These are phyloP conservation scores for Prinia subflava DNA, from an alignment of 2,113 vertebrate genomes.

Conservation along the genomic window DNA sequence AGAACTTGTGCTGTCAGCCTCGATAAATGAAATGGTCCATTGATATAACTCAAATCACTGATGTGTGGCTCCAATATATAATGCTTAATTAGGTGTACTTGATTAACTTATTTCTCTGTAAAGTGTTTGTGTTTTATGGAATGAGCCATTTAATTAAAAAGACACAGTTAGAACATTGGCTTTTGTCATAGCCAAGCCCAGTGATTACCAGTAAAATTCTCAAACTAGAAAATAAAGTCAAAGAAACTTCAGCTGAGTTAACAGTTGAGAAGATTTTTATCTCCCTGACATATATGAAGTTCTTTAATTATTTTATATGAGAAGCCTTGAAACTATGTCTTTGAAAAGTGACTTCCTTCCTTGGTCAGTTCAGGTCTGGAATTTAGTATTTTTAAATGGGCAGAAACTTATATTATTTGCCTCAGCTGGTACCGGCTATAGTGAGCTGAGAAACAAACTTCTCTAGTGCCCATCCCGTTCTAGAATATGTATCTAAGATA, in stretches of 20 bases:
- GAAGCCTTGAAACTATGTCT: background rate
- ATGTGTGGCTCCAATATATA: constrained; percentile 57
- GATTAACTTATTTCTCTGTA: constrained; percentile 68
- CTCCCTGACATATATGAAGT: background rate
- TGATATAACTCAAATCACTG: constrained; percentile 60
- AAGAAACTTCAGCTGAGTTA: background rate
- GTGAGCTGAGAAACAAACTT: background rate
- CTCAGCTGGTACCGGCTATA: background rate
- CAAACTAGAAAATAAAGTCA: constrained; percentile 3
- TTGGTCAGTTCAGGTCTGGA: background rate
- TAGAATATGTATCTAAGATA: background rate
- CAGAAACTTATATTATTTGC: background rate
- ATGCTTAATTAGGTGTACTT: constrained; percentile 67
- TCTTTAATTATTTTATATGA: background rate
- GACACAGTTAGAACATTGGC: background rate
- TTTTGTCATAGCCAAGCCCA: background rate
- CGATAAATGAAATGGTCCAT: constrained; percentile 63
- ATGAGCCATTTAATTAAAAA: constrained; percentile 39
- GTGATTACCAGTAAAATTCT: background rate
- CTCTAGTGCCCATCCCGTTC: background rate
- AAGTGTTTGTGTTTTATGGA: constrained; percentile 62
- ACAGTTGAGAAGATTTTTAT: background rate
- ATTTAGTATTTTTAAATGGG: background rate
- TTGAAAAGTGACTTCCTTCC: background rate
- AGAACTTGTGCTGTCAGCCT: constrained; percentile 69